Base-by-base conservation (phyloP, 1,140 invertebrate species). In the Pogonus chalceus region DNA sequence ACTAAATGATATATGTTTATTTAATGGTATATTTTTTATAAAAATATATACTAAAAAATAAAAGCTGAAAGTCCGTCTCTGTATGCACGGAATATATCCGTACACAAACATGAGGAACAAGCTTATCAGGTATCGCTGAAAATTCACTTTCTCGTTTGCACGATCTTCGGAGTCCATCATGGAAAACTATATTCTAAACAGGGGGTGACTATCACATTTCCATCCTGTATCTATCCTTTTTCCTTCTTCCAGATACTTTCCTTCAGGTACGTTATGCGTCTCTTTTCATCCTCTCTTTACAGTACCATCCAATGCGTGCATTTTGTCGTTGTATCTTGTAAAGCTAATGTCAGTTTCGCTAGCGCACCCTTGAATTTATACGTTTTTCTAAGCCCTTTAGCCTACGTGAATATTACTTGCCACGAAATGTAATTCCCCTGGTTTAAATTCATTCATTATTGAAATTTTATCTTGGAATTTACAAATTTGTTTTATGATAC, bases 101-200 rank as follows among this genome's bases (percentile, higher is more conserved):
- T n/a, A n/a, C n/a, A n/a, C n/a, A n/a, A n/a, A n/a, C n/a, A n/a
- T n/a, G n/a, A n/a, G n/a, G n/a, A 31, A 31, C 26, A 31, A 18
- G 48, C 54, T 55, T 55, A 55, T 55, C 54, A 55, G 49, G 54
- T 55, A 54, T 54, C 53, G 43, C 46, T 49, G 24, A 39, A 49
- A 39, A 55, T 55, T 55, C 54, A 55, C 54, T 55, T 55, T 24
- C 46, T 37, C 53, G 53, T 48, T 39, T 20, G 35, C 52, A 14
- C 4, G 26, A 31, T 14, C 7, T 14, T 31, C 37, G 4, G 18
- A 50, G 54, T 55, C 49, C 54, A 55, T 55, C 54, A 50, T 37
- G 48, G 26, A 46, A 54, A 54, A 54, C 53, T 49, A 24, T 43
- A 54, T 54, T 50, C 46, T 35, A 54, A 54, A 54, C 26, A 31